Evolutionary conservation across 1,140 invertebrate genomes (phyloP), one percentile per base, ranked within the genome.

Genomic region (Daktulosphaira vitifoliae): DNA sequence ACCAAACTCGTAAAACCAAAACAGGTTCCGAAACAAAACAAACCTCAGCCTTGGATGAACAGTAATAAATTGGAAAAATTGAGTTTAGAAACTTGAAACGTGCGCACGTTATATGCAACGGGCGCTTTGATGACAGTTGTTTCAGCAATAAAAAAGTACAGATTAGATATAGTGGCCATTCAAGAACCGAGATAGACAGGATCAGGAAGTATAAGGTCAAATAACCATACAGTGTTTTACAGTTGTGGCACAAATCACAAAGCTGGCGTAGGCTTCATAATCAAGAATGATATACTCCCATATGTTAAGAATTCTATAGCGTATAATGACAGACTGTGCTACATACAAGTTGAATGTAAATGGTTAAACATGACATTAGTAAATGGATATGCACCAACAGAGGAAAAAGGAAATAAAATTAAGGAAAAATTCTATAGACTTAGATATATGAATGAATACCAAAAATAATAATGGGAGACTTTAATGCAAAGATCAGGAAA

Each of bases 401-500:
- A 50, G 20, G 18, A 20, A 9, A 20, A 48, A 48, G 5, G 20
- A 48, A 18, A 48, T 48, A 18, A 5, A 48, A 50, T 50, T 50
- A 50, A 50, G 26, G 48, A 50, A 50, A 23, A 50, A 15, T 26
- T 20, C 3, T 48, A 48, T 48, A 48, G 44, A 7, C 23, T 15
- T 9, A 1, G 23, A 26, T 11, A 50, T 50, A 26, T 50, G 48
- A 50, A 48, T 22, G 20, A 48, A 23, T 48, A 48, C 20, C 20
- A 66, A 65, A 42, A 59, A 65, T 48, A 62, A 16, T 38, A 53
- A 3, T 53, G 33, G 26, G 51, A 6, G 51, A 53, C 51, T 53
- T 42, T 22, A 53, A 38, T 44, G 29, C 51, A 9, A 53, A 52
- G 26, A 39, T 66, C 51, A 50, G 22, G 42, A 53, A 25, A 29